Evolutionary conservation across 2,888 invertebrate genomes (phyloP).

Genomic region (Papilio protenor): DNA sequence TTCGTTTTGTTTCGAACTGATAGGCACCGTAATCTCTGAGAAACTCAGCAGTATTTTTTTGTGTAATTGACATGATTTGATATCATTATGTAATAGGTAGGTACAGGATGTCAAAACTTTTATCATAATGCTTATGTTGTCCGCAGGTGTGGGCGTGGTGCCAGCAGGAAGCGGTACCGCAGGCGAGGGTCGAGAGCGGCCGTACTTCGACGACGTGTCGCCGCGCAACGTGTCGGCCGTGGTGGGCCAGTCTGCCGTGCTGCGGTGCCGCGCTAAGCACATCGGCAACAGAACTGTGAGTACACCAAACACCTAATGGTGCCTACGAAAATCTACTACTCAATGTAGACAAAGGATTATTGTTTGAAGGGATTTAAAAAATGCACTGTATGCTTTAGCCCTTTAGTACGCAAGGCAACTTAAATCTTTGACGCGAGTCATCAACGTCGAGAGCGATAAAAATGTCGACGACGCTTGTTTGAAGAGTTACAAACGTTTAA

Average conservation of each 20-base stretch:
- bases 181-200: conserved; percentile 75
- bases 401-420: too few species aligned
- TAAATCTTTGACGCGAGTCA: too few species aligned
- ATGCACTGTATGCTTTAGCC: too few species aligned
- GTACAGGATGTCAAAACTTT: not conserved
- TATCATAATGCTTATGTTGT: conserved; percentile 7
- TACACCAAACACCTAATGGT: conserved; percentile 37
- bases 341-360: too few species aligned
- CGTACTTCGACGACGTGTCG: conserved; percentile 93
- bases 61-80: not conserved
- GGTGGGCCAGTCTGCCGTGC: conserved; percentile 91
- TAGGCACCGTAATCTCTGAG: too few species aligned
- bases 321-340: not conserved
- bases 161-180: conserved; percentile 54
- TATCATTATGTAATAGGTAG: too few species aligned
- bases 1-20: too few species aligned
- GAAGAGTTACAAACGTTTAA: too few species aligned
- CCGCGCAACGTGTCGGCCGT: conserved; percentile 93
- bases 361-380: too few species aligned
- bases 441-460: too few species aligned
- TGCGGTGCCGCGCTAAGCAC: conserved; percentile 93
- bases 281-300: conserved; percentile 94
- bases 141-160: conserved; percentile 61
- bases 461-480: too few species aligned
- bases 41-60: too few species aligned